These are phyloP conservation scores for Endomychus coccineus DNA, from an alignment of 2,888 invertebrate species.

Conservation along the genomic window DNA sequence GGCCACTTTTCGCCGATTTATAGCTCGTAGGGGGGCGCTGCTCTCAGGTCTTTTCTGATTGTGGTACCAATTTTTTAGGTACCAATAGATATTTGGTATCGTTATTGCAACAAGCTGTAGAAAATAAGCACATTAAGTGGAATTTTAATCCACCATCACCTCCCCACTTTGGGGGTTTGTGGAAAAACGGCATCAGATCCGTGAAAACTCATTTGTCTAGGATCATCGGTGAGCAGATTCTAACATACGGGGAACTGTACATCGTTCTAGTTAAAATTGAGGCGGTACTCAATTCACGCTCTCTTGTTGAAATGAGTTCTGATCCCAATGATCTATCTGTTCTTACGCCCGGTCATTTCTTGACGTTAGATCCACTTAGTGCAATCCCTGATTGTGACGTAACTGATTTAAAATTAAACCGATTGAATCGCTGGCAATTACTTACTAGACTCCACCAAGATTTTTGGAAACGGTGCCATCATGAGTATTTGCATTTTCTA, in stretches of 20 bases:
- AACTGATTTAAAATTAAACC: slow-evolving; percentile 1
- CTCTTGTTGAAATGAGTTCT: slow-evolving; percentile 21
- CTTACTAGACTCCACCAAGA: background rate
- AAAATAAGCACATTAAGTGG: slow-evolving; percentile 23
- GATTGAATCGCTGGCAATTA: slow-evolving; percentile 8
- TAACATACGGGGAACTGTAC: slow-evolving; percentile 31
- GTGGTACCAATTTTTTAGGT: slow-evolving; percentile 25
- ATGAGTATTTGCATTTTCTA: no score
- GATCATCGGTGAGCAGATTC: slow-evolving; percentile 19
- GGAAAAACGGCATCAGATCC: slow-evolving; percentile 30
- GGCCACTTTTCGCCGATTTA: slow-evolving; percentile 24
- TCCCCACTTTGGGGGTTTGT: slow-evolving; percentile 32
- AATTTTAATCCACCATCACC: slow-evolving; percentile 29
- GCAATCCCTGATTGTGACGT: slow-evolving; percentile 15
- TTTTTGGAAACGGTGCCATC: slow-evolving; percentile 8
- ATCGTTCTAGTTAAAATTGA: slow-evolving; percentile 30
- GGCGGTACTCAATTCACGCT: slow-evolving; percentile 31
- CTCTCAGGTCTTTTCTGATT: slow-evolving; percentile 21
- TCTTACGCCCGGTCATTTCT: slow-evolving; percentile 27
- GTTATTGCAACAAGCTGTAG: slow-evolving; percentile 1
- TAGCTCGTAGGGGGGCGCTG: slow-evolving; percentile 23
- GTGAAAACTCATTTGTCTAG: slow-evolving; percentile 27
- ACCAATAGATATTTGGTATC: slow-evolving; percentile 12
- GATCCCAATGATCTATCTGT: slow-evolving; percentile 24
- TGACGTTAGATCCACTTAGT: slow-evolving; percentile 14